Evolutionary conservation across 2,888 invertebrate species (phyloP), one percentile per base, ranked within the genome.

Genomic region (Glaucopsyche alexis): DNA sequence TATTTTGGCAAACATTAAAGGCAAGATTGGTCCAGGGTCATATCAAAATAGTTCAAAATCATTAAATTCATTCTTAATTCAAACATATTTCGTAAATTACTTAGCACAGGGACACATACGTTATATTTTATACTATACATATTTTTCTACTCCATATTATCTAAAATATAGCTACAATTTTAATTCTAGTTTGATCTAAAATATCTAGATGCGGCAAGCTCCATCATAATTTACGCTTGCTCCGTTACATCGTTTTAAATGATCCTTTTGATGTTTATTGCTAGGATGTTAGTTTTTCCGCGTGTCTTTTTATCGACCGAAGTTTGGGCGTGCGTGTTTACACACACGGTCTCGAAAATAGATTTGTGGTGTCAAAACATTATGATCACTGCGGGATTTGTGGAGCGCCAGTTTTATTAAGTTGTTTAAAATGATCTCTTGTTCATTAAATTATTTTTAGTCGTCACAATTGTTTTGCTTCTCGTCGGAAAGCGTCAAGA

Each of bases 221-320:
- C 81, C 82, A 79, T 83, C 80, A 85, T 84, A 89, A 87, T 89
- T 89, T 88, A 88, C 84, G 83, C 81, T 47, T 13, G 1, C 29
- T 4, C 19, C n/a, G 52, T 52, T 8, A 52, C 52, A 9, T 52
- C 81, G 79, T 83, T 86, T 71, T 71, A 29, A 71, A 55, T 60
- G 83, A 83, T 81, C 77, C 82, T 89, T 92, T 93, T 93, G 92
- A 93, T 83, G 83, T 92, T 90, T 88, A 91, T 84, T 81, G 84
- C 82, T 83, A 91, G 92, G 92, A 92, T 93, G 93, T 93, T 93
- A 92, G 92, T 93, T 92, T 92, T 92, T 91, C 92, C 91, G 90
- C 91, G 90, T 90, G 90, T 87, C 89, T 92, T 92, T 92, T 93
- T 92, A 91, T 92, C 91, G 91, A 87, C 87, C 85, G 89, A 91